Conservation (phyloP, 2,797 vertebrate genomes). For the Pangasius larnaudii region DNA sequence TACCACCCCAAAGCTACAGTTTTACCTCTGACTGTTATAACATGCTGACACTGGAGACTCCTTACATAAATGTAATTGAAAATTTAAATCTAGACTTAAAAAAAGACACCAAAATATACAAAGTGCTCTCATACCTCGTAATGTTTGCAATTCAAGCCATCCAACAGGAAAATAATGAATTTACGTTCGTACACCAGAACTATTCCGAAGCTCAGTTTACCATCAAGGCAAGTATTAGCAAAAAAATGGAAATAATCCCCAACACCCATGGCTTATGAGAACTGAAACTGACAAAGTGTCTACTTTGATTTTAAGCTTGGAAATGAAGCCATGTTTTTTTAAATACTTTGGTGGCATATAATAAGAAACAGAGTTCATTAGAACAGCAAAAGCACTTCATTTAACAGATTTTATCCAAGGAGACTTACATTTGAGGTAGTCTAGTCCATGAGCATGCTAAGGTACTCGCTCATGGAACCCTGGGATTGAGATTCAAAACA, state of each 20-base stretch:
- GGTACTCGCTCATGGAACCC: not conserved
- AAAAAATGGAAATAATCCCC: slow-evolving; percentile 25
- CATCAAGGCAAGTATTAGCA: not conserved
- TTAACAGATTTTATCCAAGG: not conserved
- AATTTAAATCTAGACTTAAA: no score
- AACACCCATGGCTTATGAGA: slow-evolving; percentile 6
- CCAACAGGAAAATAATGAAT: not conserved
- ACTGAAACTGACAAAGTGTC: not conserved
- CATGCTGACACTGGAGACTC: not conserved
- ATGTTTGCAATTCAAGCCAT: not conserved
- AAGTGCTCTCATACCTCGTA: no score
- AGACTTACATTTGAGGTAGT: not conserved
- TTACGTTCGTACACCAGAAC: not conserved
- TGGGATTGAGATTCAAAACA: not conserved
- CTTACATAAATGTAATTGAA: not conserved
- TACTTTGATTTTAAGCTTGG: not conserved
- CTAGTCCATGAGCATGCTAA: not conserved
- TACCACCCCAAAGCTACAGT: not conserved
- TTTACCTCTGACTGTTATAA: no score
- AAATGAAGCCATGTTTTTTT: not conserved
- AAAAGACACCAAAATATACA: no score
- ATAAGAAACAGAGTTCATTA: not conserved
- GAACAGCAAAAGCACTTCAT: not conserved
- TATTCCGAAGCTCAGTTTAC: not conserved
- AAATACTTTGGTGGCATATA: not conserved